Conservation (phyloP, 2,888 invertebrate genomes). For the Merodon equestris region DNA sequence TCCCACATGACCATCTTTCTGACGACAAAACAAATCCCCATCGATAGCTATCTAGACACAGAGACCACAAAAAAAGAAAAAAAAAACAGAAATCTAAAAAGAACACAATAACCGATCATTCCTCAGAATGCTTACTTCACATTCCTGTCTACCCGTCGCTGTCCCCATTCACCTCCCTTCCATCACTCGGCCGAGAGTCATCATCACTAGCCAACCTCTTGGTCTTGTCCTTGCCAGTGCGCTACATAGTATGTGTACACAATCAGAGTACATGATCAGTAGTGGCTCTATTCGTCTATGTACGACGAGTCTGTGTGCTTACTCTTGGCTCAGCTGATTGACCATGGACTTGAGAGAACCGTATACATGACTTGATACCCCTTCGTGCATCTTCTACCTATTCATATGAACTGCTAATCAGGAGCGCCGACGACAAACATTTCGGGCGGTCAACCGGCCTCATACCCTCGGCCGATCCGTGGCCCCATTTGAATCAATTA, state of each 20-base stretch:
- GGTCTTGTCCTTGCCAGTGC: slow-evolving; percentile 57
- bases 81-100: no score
- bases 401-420: slow-evolving; percentile 25
- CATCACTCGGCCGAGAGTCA: no score
- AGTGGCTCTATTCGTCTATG: slow-evolving; percentile 16
- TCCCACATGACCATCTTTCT: slow-evolving; percentile 24
- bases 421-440: not conserved
- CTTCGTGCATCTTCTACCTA: slow-evolving; percentile 8
- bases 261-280: slow-evolving; percentile 43
- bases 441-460: slow-evolving; percentile 10
- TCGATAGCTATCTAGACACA: slow-evolving; percentile 29
- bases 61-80: not conserved
- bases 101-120: slow-evolving; percentile 42
- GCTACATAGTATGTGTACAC: slow-evolving; percentile 29
- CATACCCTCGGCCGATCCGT: not conserved
- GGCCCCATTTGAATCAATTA: slow-evolving; percentile 62
- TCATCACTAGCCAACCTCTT: not conserved
- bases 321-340: slow-evolving; percentile 63
- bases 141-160: slow-evolving; percentile 34
- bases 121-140: slow-evolving; percentile 31
- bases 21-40: slow-evolving; percentile 42
- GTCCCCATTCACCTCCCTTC: slow-evolving; percentile 19
- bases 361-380: slow-evolving; percentile 7
- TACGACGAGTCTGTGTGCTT: slow-evolving; percentile 38
- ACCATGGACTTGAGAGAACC: slow-evolving; percentile 32